phyloP scores from a whole-genome alignment of 2,797 vertebrate genomes.

The Danio jaintianensis region DNA sequence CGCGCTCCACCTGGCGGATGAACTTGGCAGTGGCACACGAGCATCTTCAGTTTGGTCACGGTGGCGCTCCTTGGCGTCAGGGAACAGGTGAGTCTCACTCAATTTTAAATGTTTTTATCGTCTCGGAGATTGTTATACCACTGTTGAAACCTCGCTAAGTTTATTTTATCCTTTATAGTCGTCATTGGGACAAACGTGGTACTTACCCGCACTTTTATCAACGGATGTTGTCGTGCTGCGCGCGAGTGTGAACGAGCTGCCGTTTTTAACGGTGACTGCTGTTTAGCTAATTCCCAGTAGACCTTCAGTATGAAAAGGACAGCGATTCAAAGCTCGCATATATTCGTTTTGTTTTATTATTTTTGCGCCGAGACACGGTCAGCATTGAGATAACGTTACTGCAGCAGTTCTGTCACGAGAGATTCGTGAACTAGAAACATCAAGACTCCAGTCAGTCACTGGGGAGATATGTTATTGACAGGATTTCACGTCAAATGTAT shows the following conservation, averaged over 20 bases:
- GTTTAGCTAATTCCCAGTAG: not conserved
- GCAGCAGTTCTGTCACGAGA: slow-evolving; percentile 1
- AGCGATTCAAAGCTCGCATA: not conserved
- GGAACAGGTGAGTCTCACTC: slow-evolving; percentile 73
- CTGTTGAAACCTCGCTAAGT: not conserved
- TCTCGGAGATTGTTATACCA: not conserved
- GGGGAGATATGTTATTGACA: not conserved
- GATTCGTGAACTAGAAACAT: not conserved
- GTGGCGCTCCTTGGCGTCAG: slow-evolving; percentile 52
- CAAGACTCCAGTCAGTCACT: not conserved
- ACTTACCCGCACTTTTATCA: slow-evolving; percentile 52
- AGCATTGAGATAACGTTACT: not conserved
- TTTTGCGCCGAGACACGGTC: not conserved
- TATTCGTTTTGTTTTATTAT: not conserved
- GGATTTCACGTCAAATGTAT: not conserved
- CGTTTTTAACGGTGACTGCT: slow-evolving; percentile 12
- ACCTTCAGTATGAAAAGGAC: not conserved
- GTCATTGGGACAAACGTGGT: slow-evolving; percentile 9
- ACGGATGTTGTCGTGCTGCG: slow-evolving; percentile 32
- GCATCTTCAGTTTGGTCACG: slow-evolving; percentile 66
- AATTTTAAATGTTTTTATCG: not conserved
- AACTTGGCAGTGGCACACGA: slow-evolving; percentile 54
- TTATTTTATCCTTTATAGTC: not conserved
- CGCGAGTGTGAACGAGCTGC: slow-evolving; percentile 10
- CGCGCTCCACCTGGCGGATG: slow-evolving; percentile 75